phyloP scores from a whole-genome alignment of 2,888 invertebrate genomes.

The Himalopsyche japonica region DNA sequence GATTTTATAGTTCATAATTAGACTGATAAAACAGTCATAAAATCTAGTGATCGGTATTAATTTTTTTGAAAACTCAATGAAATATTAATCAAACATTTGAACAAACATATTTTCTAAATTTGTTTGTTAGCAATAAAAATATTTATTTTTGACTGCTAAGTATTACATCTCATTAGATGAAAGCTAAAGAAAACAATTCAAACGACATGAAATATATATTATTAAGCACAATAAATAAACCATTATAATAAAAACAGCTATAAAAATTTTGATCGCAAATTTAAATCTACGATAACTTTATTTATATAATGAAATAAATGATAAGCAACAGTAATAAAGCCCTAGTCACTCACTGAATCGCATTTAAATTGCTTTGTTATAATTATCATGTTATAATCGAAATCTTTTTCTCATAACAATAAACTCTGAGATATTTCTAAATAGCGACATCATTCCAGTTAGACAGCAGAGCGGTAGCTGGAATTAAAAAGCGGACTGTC shows the following conservation, averaged over 20 bases:
- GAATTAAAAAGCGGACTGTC: background rate
- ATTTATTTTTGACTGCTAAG: no score
- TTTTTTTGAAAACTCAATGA: no score
- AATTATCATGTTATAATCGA: background rate
- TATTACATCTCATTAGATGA: no score
- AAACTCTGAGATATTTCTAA: background rate
- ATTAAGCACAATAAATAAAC: background rate
- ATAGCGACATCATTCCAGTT: background rate
- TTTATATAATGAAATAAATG: background rate
- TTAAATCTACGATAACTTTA: background rate
- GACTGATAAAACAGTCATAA: no score
- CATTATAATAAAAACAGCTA: background rate
- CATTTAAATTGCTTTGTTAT: background rate
- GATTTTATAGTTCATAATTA: no score
- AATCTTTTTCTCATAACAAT: background rate
- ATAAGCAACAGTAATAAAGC: background rate
- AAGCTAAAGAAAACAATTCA: no score
- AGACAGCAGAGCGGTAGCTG: background rate
- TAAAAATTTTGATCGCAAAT: background rate
- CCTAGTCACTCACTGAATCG: background rate
- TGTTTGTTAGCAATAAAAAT: no score
- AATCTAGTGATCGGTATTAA: no score
- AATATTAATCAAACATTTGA: no score
- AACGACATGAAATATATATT: no score
- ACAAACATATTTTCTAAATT: no score